Evolutionary conservation across 1,140 invertebrate species (phyloP).

Genomic region (Drosophila setifemur): DNA sequence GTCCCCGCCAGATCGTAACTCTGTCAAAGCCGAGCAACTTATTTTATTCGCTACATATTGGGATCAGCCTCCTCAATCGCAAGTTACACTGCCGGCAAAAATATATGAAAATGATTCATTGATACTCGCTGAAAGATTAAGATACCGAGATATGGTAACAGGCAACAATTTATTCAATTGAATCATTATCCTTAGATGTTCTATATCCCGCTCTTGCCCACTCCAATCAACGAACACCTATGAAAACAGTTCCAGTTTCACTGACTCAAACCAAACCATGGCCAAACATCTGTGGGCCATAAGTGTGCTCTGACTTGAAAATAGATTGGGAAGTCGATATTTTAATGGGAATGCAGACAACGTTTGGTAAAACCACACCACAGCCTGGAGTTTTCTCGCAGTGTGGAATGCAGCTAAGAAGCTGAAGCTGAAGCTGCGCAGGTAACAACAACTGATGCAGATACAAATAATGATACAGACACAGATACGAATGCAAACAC

Average conservation of each 20-base stretch:
- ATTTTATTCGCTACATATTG: conserved; percentile 19
- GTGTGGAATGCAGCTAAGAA: conserved; percentile 30
- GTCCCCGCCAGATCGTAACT: conserved; percentile 8
- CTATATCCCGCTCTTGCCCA: too few species aligned
- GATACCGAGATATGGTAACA: too few species aligned
- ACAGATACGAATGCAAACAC: background rate
- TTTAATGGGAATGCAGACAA: background rate
- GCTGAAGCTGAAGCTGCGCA: conserved; percentile 56
- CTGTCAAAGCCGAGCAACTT: conserved; percentile 23
- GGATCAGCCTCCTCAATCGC: conserved; percentile 8
- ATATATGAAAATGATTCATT: too few species aligned
- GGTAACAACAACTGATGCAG: conserved; percentile 26
- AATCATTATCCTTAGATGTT: background rate
- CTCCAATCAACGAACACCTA: background rate
- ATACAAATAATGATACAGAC: background rate
- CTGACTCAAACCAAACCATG: background rate
- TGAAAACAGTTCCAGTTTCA: background rate
- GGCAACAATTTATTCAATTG: too few species aligned
- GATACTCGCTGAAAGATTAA: too few species aligned
- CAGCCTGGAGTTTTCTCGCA: conserved; percentile 34
- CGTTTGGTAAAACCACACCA: background rate
- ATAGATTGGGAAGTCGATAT: conserved; percentile 2
- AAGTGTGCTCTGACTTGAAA: background rate
- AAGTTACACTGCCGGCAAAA: background rate
- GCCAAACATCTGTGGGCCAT: background rate